Evolutionary conservation across 2,888 invertebrate genomes (phyloP).

Genomic region (Phyto melanocephala): DNA sequence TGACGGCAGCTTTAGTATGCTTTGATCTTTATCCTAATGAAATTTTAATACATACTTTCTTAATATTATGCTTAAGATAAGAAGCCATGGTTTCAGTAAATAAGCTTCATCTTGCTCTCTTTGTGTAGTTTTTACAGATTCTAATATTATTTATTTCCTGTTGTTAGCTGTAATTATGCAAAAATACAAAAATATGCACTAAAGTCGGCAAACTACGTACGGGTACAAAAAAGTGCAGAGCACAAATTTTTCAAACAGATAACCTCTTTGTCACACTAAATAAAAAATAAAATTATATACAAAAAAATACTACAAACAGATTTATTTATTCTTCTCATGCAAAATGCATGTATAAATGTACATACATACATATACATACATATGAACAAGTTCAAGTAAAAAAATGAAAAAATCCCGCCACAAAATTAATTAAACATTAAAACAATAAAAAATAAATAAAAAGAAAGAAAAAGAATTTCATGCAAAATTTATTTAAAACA

Average conservation of each 20-base stretch:
- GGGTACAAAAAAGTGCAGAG: neutral
- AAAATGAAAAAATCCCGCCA: slow-evolving; percentile 17
- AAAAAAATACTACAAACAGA: slow-evolving; percentile 1
- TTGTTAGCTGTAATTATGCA: slow-evolving; percentile 12
- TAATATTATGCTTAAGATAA: too few species aligned
- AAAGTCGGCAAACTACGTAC: slow-evolving; percentile 11
- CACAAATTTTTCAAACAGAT: slow-evolving; percentile 44
- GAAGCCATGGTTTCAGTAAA: too few species aligned
- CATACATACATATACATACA: too few species aligned
- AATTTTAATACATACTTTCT: too few species aligned
- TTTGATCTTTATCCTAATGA: too few species aligned
- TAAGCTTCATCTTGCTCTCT: too few species aligned
- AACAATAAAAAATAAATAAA: neutral
- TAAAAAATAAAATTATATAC: slow-evolving; percentile 22
- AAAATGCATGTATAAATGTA: too few species aligned
- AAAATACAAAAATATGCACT: slow-evolving; percentile 9
- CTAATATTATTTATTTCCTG: slow-evolving; percentile 20
- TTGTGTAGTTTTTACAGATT: too few species aligned
- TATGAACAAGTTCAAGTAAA: slow-evolving; percentile 46
- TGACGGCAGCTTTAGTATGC: too few species aligned
- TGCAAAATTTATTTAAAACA: slow-evolving; percentile 22
- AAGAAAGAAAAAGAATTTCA: slow-evolving; percentile 12
- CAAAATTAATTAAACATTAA: neutral
- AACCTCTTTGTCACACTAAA: slow-evolving; percentile 62
- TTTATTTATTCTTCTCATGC: slow-evolving; percentile 39